These are phyloP conservation scores for Lissonota sp. DNA, from an alignment of 2,888 invertebrate species.

Conservation along the genomic window DNA sequence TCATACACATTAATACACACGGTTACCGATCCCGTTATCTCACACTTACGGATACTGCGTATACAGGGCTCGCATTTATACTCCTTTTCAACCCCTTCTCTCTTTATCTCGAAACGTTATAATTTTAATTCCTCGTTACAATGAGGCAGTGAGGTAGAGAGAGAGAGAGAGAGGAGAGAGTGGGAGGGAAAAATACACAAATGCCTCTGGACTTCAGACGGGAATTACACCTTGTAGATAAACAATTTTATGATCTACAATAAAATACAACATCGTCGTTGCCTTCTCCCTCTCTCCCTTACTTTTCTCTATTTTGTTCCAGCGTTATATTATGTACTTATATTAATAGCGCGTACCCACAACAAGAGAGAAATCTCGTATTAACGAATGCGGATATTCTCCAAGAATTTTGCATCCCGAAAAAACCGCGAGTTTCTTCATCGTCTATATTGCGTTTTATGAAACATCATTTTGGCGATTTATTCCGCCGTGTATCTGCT, in stretches of 20 bases:
- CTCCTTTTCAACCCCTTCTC: conserved; percentile 18
- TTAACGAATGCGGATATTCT: neutral
- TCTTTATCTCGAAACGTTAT: conserved; percentile 53
- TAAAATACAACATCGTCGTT: conserved; percentile 54
- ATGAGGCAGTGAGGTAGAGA: conserved; percentile 43
- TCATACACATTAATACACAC: neutral
- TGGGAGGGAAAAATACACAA: no score
- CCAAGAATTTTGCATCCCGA: neutral
- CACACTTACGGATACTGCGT: conserved; percentile 1
- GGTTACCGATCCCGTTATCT: conserved; percentile 62
- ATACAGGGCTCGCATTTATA: conserved; percentile 47
- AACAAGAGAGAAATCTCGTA: neutral
- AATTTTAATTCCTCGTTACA: conserved; percentile 61
- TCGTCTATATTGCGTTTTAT: neutral
- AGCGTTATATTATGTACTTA: neutral
- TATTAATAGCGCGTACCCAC: no score
- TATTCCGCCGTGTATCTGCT: no score
- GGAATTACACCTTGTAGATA: conserved; percentile 62
- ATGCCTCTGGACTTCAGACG: conserved; percentile 48
- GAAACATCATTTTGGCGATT: no score
- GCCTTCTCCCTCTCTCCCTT: neutral
- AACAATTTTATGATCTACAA: conserved; percentile 62
- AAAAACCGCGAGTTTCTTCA: neutral
- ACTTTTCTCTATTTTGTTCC: conserved; percentile 2
- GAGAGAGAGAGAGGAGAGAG: neutral